phyloP scores from a whole-genome alignment of 2,888 invertebrate genomes.

The Caenorhabditis parvicauda region DNA sequence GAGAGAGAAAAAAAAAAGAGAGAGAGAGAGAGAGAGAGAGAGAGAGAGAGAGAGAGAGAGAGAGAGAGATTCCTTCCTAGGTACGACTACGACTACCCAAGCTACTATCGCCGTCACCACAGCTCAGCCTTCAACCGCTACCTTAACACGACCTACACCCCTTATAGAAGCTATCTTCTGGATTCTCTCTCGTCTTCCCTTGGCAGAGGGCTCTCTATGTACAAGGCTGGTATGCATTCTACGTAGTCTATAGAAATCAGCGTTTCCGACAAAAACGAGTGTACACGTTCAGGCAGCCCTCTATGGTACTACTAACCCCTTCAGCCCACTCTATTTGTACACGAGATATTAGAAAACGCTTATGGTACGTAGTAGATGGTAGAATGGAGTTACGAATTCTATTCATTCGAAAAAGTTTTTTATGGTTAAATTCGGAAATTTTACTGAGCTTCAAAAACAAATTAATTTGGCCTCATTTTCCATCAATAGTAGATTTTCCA shows the following conservation, averaged over 20 bases:
- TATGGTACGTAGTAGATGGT: no score
- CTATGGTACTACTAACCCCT: constrained; percentile 46
- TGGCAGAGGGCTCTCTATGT: constrained; percentile 42
- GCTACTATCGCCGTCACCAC: constrained; percentile 45
- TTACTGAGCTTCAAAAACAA: no score
- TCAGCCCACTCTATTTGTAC: constrained; percentile 41
- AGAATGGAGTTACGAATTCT: background rate
- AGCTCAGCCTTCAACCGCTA: constrained; percentile 37
- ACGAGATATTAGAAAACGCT: constrained; percentile 25
- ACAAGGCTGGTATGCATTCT: constrained; percentile 41
- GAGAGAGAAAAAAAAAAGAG: background rate
- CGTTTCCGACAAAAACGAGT: constrained; percentile 7
- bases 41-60: background rate
- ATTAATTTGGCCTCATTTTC: no score
- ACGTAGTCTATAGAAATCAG: constrained; percentile 26
- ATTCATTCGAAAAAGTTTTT: no score
- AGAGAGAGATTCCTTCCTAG: no score
- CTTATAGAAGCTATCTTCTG: constrained; percentile 46
- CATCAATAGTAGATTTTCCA: no score
- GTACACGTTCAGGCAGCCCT: constrained; percentile 13
- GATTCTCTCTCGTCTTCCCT: constrained; percentile 42
- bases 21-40: no score
- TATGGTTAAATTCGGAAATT: no score
- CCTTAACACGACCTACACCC: constrained; percentile 40
- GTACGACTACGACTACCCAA: constrained; percentile 55